Conservation (phyloP, 2,797 vertebrate genomes). For the Urocyon cinereoargenteus region DNA sequence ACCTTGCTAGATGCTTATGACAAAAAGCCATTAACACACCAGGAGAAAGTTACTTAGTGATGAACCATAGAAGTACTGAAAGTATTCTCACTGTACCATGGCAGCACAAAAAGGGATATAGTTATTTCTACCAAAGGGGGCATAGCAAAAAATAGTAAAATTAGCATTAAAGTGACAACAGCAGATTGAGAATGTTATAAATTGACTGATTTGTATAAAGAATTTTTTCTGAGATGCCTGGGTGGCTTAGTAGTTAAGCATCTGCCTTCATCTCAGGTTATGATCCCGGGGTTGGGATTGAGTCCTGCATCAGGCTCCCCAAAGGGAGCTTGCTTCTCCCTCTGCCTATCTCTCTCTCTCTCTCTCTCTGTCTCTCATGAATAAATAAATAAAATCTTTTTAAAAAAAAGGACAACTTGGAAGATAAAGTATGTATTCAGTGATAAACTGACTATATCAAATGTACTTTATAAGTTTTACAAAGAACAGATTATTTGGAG, state of each 20-base stretch:
- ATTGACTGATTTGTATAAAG: neutral
- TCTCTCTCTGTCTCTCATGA: too few species aligned
- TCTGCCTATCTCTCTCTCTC: too few species aligned
- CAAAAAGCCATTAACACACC: neutral
- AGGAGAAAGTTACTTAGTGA: neutral
- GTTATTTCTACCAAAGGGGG: neutral
- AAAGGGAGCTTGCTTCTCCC: too few species aligned
- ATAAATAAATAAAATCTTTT: neutral
- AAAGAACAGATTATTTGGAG: neutral
- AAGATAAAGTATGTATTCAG: neutral
- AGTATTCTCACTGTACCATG: neutral
- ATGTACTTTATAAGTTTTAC: neutral
- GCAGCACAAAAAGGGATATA: neutral
- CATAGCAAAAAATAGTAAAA: neutral
- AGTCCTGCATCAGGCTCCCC: too few species aligned
- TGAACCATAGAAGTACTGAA: neutral
- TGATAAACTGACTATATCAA: neutral
- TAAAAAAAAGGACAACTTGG: neutral
- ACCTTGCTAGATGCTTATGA: neutral
- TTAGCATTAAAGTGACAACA: neutral
- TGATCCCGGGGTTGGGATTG: too few species aligned
- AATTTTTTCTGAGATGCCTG: neutral
- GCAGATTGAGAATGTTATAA: neutral
- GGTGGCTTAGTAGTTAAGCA: too few species aligned
- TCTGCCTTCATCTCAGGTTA: too few species aligned